Conservation (phyloP, 2,113 vertebrate genomes). For the Xiphorhynchus elegans region DNA sequence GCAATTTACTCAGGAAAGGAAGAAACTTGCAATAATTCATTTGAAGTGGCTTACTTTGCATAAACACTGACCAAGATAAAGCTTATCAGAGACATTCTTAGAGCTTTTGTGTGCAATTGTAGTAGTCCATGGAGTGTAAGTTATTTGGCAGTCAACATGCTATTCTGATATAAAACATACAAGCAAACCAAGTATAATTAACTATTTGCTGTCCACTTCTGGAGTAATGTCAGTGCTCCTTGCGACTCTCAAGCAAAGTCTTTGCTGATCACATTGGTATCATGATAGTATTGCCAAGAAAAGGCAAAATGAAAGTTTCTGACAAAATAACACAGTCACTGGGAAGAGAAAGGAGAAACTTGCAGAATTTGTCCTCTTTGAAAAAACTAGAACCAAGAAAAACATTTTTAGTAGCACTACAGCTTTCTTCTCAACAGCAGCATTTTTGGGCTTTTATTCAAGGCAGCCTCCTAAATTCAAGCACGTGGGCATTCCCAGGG, state of each 20-base stretch:
- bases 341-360: neutral
- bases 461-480: neutral
- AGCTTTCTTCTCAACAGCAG: neutral
- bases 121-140: neutral
- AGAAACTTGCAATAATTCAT: slow-evolving; percentile 25
- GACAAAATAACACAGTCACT: neutral
- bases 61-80: slow-evolving; percentile 38
- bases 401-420: neutral
- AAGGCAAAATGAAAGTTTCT: neutral
- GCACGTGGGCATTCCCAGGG: neutral
- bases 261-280: neutral
- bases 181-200: neutral
- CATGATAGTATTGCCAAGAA: neutral
- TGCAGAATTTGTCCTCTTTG: neutral
- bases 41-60: slow-evolving; percentile 15
- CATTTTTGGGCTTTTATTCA: neutral
- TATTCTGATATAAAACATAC: neutral
- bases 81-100: slow-evolving; percentile 32
- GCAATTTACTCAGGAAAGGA: neutral
- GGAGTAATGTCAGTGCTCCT: neutral
- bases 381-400: neutral
- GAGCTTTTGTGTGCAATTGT: neutral
- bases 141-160: neutral
- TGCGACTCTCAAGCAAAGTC: neutral
- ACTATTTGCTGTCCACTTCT: neutral